phyloP scores from a whole-genome alignment of 2,797 vertebrate species.

The Eupleurogrammus muticus region DNA sequence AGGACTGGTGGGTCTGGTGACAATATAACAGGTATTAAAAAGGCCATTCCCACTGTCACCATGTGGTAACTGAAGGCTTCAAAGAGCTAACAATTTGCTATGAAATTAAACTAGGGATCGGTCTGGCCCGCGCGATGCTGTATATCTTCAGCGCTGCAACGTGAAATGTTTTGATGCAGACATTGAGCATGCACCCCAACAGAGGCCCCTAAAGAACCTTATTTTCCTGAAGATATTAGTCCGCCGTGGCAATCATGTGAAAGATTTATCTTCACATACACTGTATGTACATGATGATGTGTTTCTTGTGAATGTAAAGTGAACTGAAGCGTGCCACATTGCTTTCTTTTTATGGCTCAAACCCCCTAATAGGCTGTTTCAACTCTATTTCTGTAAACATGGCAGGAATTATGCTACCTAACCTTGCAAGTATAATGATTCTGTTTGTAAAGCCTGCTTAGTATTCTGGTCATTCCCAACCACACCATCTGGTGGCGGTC shows the following conservation, averaged over 20 bases:
- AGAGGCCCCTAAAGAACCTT: constrained; percentile 42
- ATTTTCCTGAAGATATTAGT: constrained; percentile 44
- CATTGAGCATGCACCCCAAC: constrained; percentile 50
- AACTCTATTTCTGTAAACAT: constrained; percentile 67
- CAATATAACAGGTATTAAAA: constrained; percentile 77
- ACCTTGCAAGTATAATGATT: constrained; percentile 53
- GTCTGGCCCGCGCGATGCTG: constrained; percentile 37
- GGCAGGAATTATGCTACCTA: constrained; percentile 58
- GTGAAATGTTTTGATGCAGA: constrained; percentile 58
- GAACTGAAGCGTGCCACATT: constrained; percentile 39
- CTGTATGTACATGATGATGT: constrained; percentile 46
- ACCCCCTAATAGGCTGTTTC: constrained; percentile 61
- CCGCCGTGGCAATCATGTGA: constrained; percentile 35
- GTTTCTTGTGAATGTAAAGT: constrained; percentile 33
- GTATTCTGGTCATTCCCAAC: constrained; percentile 69
- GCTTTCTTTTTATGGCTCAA: constrained; percentile 38
- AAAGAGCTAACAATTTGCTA: constrained; percentile 73
- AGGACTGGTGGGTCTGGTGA: constrained; percentile 60
- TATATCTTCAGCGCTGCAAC: constrained; percentile 42
- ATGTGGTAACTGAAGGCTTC: constrained; percentile 70
- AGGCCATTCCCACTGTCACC: constrained; percentile 70
- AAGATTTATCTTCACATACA: constrained; percentile 32
- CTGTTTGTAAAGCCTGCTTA: constrained; percentile 64
- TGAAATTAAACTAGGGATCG: constrained; percentile 72
- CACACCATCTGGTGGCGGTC: constrained; percentile 80